phyloP scores from a whole-genome alignment of 2,888 invertebrate species.

The Chrysotoxum bicinctum region DNA sequence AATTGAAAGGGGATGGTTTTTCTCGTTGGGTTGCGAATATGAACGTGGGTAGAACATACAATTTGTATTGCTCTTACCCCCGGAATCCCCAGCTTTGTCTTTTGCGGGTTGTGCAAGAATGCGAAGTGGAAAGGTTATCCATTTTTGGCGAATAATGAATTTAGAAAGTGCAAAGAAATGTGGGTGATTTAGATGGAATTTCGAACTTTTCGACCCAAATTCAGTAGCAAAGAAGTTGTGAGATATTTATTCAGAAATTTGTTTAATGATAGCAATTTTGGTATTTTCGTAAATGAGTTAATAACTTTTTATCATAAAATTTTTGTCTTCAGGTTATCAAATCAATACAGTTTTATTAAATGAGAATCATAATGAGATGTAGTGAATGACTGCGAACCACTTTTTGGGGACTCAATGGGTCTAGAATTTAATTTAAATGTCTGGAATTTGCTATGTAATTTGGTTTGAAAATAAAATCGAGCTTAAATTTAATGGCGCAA shows the following conservation, averaged over 20 bases:
- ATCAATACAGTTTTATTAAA: not conserved
- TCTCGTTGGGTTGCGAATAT: not conserved
- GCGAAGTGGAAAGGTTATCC: not conserved
- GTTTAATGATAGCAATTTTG: not conserved
- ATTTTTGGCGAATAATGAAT: not conserved
- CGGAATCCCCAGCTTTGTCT: not conserved
- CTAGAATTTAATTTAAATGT: no score
- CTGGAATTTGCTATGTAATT: no score
- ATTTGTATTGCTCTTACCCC: not conserved
- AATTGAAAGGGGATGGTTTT: conserved; percentile 2
- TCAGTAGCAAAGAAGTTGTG: not conserved
- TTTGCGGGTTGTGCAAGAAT: not conserved
- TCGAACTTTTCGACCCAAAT: not conserved
- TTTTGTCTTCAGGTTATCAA: not conserved
- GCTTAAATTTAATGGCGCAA: no score
- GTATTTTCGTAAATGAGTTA: not conserved
- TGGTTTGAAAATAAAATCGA: no score
- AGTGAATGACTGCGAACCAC: no score
- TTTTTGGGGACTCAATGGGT: no score
- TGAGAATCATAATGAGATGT: not conserved
- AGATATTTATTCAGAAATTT: not conserved
- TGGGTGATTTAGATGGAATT: not conserved
- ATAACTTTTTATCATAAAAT: not conserved
- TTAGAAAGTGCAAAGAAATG: not conserved
- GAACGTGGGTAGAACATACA: not conserved